Evolutionary conservation across 2,113 vertebrate genomes (phyloP).

Genomic region (Burhinus oedicnemus): DNA sequence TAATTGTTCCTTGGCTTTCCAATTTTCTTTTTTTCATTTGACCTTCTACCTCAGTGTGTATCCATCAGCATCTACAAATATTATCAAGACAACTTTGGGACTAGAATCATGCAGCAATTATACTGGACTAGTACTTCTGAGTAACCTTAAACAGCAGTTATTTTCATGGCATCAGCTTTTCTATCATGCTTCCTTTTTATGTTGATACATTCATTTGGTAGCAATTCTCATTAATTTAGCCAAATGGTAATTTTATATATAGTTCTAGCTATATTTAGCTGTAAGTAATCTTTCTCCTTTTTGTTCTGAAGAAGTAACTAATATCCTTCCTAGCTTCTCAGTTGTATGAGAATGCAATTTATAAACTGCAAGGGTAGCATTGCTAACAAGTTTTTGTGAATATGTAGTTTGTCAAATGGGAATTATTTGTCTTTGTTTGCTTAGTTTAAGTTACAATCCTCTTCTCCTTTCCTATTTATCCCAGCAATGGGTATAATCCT

Average conservation of each 20-base stretch:
- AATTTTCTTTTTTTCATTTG: background rate
- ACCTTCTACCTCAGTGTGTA: background rate
- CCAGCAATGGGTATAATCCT: background rate
- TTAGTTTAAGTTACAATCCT: background rate
- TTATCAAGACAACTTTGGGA: background rate
- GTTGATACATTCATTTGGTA: background rate
- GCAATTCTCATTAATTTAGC: background rate
- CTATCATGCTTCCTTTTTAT: background rate
- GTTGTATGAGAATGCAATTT: background rate
- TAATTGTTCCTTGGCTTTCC: background rate
- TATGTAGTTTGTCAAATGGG: background rate
- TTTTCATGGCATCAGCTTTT: background rate
- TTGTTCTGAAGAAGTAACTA: background rate
- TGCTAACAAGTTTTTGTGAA: background rate
- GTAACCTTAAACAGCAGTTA: background rate
- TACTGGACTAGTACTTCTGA: background rate
- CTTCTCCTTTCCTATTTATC: background rate
- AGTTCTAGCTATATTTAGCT: background rate
- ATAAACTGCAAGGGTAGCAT: background rate
- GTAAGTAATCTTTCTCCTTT: background rate
- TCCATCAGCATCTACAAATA: background rate
- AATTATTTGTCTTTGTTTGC: background rate
- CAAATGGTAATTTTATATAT: background rate
- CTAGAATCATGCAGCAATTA: background rate
- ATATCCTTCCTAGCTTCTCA: background rate